Conservation (phyloP, 2,797 vertebrate genomes). For the Melanotaenia maccullochi region DNA sequence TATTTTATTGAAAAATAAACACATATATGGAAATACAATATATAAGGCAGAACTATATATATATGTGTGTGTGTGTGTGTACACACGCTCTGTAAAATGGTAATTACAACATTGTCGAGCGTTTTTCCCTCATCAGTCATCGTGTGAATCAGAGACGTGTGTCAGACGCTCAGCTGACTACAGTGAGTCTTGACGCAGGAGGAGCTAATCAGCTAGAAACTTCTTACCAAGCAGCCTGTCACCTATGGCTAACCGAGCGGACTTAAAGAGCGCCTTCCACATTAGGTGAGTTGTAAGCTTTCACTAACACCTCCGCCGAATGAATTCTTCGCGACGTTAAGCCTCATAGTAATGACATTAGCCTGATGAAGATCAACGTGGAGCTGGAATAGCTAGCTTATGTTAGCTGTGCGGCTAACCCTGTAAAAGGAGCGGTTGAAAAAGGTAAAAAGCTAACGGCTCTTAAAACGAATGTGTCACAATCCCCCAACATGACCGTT, state of each 20-base stretch:
- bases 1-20: neutral
- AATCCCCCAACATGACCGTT: neutral
- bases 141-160: too few species aligned
- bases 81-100: too few species aligned
- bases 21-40: neutral
- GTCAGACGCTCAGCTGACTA: neutral
- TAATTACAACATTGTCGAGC: too few species aligned
- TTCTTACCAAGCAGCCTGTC: neutral
- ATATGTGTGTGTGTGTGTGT: too few species aligned
- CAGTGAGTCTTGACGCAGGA: constrained; percentile 26
- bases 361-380: neutral
- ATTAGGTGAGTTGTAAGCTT: constrained; percentile 6
- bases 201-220: constrained; percentile 31
- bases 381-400: constrained; percentile 22
- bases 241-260: constrained; percentile 4
- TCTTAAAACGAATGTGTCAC: neutral
- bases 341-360: too few species aligned
- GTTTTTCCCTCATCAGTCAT: too few species aligned
- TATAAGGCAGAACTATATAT: neutral
- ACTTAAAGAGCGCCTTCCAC: neutral
- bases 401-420: constrained; percentile 39
- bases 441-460: neutral
- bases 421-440: neutral
- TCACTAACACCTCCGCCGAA: neutral
- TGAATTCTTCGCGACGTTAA: neutral